Evolutionary conservation across 2,797 vertebrate species (phyloP).

Genomic region (Heteromormyrus szaboi): DNA sequence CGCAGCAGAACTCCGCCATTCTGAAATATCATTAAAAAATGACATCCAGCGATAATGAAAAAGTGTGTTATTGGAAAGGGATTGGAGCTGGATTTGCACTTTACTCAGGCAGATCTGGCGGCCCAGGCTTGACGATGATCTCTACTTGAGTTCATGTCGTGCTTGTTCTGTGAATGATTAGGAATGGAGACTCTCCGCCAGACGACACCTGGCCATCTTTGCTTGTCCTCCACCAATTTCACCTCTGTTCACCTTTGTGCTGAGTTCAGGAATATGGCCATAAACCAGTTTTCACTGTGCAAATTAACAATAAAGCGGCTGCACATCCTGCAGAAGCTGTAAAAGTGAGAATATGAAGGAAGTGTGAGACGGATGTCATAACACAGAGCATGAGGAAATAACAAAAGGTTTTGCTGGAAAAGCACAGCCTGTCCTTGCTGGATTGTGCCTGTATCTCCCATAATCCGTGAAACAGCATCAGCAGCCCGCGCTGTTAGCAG

Average conservation of each 20-base stretch:
- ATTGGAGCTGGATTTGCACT: constrained; percentile 54
- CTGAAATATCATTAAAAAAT: constrained; percentile 65
- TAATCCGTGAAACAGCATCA: neutral
- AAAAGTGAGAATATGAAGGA: neutral
- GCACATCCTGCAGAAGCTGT: neutral
- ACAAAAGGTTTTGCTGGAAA: neutral
- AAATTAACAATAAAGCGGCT: neutral
- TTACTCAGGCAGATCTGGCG: constrained; percentile 42
- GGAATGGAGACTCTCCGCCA: constrained; percentile 47
- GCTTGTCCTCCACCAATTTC: neutral
- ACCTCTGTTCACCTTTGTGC: neutral
- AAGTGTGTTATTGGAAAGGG: constrained; percentile 67
- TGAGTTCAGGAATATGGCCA: neutral
- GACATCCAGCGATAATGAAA: constrained; percentile 60
- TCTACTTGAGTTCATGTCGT: constrained; percentile 47
- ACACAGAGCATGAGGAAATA: neutral
- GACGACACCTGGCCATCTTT: constrained; percentile 29
- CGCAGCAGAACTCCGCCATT: constrained; percentile 44
- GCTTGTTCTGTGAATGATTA: constrained; percentile 46
- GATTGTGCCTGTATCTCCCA: neutral
- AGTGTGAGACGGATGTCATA: neutral
- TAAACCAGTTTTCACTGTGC: neutral
- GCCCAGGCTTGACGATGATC: constrained; percentile 52
- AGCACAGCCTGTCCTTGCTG: neutral
- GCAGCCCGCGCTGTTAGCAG: constrained; percentile 32